A percentile compares a stretch with the other conserved stretches of the same genome.
These are phyloP conservation scores for Corythaeola cristata DNA, from an alignment of 2,113 vertebrate genomes.

Conservation along the genomic window DNA sequence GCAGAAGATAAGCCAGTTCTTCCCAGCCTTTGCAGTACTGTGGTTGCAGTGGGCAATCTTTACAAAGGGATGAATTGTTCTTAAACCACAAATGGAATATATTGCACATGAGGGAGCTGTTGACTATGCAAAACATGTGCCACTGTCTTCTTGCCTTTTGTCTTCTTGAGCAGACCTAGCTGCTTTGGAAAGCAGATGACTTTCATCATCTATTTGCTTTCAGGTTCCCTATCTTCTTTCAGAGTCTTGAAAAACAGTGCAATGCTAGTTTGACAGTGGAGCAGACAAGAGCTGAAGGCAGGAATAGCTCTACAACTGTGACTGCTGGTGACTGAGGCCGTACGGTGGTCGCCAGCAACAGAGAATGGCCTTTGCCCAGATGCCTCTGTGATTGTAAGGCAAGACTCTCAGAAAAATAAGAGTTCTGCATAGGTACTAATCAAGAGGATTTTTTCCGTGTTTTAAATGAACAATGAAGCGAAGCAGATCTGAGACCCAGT, in stretches of 20 bases:
- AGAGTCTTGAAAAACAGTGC: background rate
- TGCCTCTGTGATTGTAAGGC: background rate
- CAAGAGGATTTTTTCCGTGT: background rate
- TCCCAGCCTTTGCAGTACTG: background rate
- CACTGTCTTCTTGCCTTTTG: background rate
- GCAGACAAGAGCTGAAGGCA: fast-evolving
- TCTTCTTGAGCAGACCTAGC: background rate
- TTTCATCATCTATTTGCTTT: background rate
- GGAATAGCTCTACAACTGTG: background rate
- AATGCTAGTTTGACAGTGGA: background rate
- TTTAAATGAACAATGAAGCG: background rate
- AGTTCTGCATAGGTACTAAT: background rate
- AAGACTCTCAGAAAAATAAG: background rate
- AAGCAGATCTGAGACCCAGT: background rate
- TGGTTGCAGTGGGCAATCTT: background rate
- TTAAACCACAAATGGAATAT: background rate
- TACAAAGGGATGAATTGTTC: background rate
- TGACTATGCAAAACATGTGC: background rate
- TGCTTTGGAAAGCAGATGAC: background rate
- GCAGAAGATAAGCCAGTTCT: background rate
- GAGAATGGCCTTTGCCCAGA: background rate
- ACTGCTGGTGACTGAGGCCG: background rate
- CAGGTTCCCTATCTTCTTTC: background rate
- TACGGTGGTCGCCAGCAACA: background rate
- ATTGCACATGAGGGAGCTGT: background rate